phyloP scores from a whole-genome alignment of 2,797 vertebrate genomes.

The Eleutherodactylus coqui region DNA sequence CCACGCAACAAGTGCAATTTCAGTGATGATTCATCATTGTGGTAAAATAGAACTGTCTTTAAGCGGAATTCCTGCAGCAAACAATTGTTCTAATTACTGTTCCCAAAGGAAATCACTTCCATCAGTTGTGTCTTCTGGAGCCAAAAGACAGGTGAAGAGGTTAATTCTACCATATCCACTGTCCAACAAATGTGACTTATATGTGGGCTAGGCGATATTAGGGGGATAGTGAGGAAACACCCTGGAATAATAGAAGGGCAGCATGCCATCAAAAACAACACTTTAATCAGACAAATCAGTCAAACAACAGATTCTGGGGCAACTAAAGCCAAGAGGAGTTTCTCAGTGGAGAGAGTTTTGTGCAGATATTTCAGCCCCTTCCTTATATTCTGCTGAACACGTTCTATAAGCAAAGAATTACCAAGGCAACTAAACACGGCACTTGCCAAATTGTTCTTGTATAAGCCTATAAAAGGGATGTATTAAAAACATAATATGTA shows the following conservation, averaged over 20 bases:
- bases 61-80: constrained; percentile 4
- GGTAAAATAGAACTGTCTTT: background rate
- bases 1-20: background rate
- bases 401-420: constrained; percentile 49
- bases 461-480: constrained; percentile 36
- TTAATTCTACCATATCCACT: constrained; percentile 33
- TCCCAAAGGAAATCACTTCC: constrained; percentile 8
- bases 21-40: background rate
- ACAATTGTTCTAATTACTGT: constrained; percentile 16
- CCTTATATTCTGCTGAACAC: constrained; percentile 6
- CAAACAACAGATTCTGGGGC: constrained; percentile 20
- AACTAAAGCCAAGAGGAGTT: constrained; percentile 31
- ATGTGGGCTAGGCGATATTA: constrained; percentile 27
- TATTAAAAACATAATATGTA: background rate
- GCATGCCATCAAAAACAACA: constrained; percentile 43
- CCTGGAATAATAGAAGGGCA: constrained; percentile 44
- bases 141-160: constrained; percentile 40
- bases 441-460: constrained; percentile 31
- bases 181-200: constrained; percentile 34
- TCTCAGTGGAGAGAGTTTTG: constrained; percentile 25
- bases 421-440: constrained; percentile 44
- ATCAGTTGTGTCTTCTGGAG: background rate
- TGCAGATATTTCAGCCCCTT: constrained; percentile 8
- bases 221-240: constrained; percentile 26
- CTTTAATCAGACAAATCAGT: constrained; percentile 41